phyloP scores from a whole-genome alignment of 1,140 invertebrate species.

The Nasonia giraulti region DNA sequence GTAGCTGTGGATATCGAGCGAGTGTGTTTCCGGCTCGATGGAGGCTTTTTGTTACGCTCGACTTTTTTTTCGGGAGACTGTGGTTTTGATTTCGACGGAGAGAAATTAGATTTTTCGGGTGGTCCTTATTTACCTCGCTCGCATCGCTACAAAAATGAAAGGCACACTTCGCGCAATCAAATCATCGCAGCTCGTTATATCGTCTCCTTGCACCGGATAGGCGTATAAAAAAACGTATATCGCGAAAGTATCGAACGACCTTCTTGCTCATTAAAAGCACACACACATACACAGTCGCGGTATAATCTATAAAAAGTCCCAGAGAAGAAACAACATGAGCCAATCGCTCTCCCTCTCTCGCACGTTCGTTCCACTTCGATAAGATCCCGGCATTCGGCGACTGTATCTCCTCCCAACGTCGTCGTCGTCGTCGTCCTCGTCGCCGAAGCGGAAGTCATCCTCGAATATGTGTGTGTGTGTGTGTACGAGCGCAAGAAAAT shows the following conservation, averaged over 20 bases:
- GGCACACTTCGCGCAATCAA: background rate
- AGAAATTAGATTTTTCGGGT: too few species aligned
- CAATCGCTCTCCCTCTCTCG: background rate
- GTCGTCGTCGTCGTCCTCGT: background rate
- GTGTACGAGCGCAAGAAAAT: conserved; percentile 2
- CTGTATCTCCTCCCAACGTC: background rate
- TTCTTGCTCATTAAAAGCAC: background rate
- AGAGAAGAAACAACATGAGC: background rate
- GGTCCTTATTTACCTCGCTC: too few species aligned
- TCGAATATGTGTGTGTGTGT: background rate
- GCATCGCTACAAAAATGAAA: too few species aligned
- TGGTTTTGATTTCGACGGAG: too few species aligned
- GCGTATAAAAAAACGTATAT: too few species aligned
- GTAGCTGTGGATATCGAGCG: too few species aligned
- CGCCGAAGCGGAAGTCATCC: conserved; percentile 17
- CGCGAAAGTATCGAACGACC: background rate
- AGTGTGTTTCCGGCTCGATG: conserved; percentile 7
- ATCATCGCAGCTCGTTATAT: background rate
- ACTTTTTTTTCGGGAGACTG: background rate
- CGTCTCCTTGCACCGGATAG: too few species aligned
- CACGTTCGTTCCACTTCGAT: conserved; percentile 40
- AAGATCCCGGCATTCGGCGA: background rate
- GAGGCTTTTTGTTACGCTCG: background rate
- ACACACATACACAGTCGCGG: too few species aligned
- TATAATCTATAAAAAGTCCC: too few species aligned